phyloP scores from a whole-genome alignment of 2,888 invertebrate genomes.

The Lithosia quadra region DNA sequence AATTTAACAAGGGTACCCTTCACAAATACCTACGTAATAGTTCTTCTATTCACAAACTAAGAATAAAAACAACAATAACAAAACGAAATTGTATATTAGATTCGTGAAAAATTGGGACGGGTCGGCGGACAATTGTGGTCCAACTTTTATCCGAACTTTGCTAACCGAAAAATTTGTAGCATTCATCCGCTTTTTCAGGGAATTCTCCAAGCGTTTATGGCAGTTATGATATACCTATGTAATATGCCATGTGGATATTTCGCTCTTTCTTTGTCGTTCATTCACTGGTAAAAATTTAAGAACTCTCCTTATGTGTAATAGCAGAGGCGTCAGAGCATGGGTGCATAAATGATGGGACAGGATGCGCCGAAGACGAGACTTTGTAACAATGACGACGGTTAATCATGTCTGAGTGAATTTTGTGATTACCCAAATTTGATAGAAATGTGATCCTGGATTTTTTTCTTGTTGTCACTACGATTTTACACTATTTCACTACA shows the following conservation, averaged over 20 bases:
- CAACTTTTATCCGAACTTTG: slow-evolving; percentile 20
- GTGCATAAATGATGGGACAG: too few species aligned
- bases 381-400: too few species aligned
- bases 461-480: too few species aligned
- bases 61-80: slow-evolving; percentile 8
- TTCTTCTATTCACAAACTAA: slow-evolving; percentile 6
- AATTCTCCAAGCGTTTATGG: slow-evolving; percentile 13
- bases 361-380: too few species aligned
- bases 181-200: slow-evolving; percentile 9
- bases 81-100: not conserved
- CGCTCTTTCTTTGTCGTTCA: not conserved
- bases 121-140: slow-evolving; percentile 11
- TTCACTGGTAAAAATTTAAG: too few species aligned
- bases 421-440: too few species aligned
- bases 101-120: slow-evolving; percentile 10
- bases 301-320: too few species aligned
- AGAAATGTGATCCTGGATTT: too few species aligned
- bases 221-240: slow-evolving; percentile 14
- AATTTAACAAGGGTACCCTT: not conserved
- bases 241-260: not conserved
- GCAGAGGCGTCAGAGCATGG: too few species aligned
- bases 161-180: slow-evolving; percentile 10
- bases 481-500: too few species aligned
- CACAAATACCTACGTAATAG: not conserved
- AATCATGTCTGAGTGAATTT: too few species aligned